Percentiles rank a stretch among this genome's conserved stretches.
These are phyloP conservation scores for Aleiodes sp. DNA, from an alignment of 1,140 invertebrate genomes.

Conservation along the genomic window DNA sequence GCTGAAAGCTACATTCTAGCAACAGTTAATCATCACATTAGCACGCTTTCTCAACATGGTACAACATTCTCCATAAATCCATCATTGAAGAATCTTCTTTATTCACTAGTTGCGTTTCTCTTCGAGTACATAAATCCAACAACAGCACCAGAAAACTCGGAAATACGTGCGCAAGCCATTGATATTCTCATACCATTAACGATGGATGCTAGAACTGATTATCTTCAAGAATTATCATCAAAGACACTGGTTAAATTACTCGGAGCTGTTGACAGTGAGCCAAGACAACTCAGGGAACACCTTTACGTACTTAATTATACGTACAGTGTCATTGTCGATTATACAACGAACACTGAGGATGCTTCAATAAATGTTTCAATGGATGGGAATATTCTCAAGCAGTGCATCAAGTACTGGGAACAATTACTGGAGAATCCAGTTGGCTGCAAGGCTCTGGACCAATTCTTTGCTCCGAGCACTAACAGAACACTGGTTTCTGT, in stretches of 20 bases:
- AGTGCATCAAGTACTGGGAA: constrained; percentile 84
- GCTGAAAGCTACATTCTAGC: constrained; percentile 81
- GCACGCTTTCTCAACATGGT: constrained; percentile 68
- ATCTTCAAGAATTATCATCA: constrained; percentile 70
- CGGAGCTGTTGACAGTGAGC: constrained; percentile 71
- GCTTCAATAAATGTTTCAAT: constrained; percentile 62
- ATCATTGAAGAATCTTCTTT: constrained; percentile 75
- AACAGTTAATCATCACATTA: constrained; percentile 69
- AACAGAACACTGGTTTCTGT: constrained; percentile 76
- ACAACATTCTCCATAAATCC: constrained; percentile 71
- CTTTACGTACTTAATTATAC: constrained; percentile 73
- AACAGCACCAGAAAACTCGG: constrained; percentile 65
- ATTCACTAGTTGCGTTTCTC: constrained; percentile 74
- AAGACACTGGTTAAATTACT: constrained; percentile 71
- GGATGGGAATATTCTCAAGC: constrained; percentile 75
- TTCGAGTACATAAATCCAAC: constrained; percentile 70
- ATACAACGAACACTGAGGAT: constrained; percentile 60
- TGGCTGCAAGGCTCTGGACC: constrained; percentile 82
- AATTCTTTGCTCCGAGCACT: constrained; percentile 76
- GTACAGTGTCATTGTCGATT: constrained; percentile 75
- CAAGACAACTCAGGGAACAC: constrained; percentile 73
- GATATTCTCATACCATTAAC: constrained; percentile 77
- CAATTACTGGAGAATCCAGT: constrained; percentile 81
- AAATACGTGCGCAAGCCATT: constrained; percentile 63
- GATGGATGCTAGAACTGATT: constrained; percentile 79